Conservation (phyloP, 2,888 invertebrate genomes). For the Mallateleia sp. region DNA sequence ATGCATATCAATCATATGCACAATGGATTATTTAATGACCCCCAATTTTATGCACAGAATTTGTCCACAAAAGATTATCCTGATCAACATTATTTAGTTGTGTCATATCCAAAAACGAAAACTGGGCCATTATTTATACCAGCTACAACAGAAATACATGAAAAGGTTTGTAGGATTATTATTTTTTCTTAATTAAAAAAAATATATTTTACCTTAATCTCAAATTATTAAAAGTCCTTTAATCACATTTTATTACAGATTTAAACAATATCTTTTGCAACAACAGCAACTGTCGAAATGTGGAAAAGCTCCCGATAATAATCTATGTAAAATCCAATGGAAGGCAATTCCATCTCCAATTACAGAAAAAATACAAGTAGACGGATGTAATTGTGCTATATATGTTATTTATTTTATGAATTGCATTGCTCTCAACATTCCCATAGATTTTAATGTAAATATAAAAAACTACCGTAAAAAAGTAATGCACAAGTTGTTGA, state of each 20-base stretch:
- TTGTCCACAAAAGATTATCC: too few relatives aligned
- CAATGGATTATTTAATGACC: conserved; percentile 29
- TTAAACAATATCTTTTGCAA: conserved; percentile 16
- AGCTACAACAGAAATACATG: background rate
- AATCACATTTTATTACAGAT: background rate
- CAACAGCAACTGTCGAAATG: too few relatives aligned
- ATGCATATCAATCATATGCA: conserved; percentile 15
- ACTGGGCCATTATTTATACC: conserved; percentile 10
- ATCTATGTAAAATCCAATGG: conserved; percentile 19
- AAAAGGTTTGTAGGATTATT: background rate
- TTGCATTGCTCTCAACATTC: background rate
- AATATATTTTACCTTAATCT: too few relatives aligned
- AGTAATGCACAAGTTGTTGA: background rate
- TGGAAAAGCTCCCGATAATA: too few relatives aligned
- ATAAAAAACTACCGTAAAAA: background rate
- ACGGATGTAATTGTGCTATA: conserved; percentile 23
- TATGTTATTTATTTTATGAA: conserved; percentile 13
- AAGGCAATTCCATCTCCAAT: background rate
- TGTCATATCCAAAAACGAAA: conserved; percentile 1
- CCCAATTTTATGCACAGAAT: too few relatives aligned
- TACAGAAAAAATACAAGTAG: background rate
- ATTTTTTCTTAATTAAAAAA: too few relatives aligned
- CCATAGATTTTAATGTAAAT: background rate
- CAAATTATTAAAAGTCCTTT: too few relatives aligned
- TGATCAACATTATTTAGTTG: too few relatives aligned